phyloP scores from a whole-genome alignment of 2,113 vertebrate species.

The Ictidomys tridecemlineatus region DNA sequence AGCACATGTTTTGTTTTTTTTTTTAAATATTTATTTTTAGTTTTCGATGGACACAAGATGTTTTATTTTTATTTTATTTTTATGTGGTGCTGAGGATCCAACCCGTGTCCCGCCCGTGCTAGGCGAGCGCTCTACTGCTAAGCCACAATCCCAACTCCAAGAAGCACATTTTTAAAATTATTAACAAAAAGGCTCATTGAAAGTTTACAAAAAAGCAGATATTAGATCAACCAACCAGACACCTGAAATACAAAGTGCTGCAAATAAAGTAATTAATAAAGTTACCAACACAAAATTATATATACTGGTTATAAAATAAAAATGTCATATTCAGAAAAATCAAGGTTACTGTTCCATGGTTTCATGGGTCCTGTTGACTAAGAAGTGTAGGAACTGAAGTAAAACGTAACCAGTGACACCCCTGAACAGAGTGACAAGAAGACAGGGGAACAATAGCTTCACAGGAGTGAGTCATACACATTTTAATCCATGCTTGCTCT shows the following conservation, averaged over 20 bases:
- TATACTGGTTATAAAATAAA: neutral
- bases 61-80: no score
- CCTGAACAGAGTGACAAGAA: conserved; percentile 49
- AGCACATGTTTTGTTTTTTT: neutral
- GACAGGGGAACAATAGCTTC: conserved; percentile 56
- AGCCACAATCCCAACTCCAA: no score
- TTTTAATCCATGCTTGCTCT: conserved; percentile 50
- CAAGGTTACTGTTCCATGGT: conserved; percentile 10
- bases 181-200: neutral
- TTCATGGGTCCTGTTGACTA: conserved; percentile 14
- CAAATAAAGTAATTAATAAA: conserved; percentile 63
- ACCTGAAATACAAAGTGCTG: neutral
- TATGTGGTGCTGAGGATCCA: no score
- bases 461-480: conserved; percentile 47
- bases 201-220: conserved; percentile 21
- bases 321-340: conserved; percentile 66
- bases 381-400: conserved; percentile 56
- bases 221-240: neutral
- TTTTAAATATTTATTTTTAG: no score
- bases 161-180: neutral
- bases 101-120: no score
- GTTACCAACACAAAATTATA: neutral
- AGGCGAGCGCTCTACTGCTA: no score
- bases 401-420: conserved; percentile 55
- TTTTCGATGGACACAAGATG: no score